These are phyloP conservation scores for Pteropus alecto DNA, from an alignment of 2,113 vertebrate species.

Conservation along the genomic window DNA sequence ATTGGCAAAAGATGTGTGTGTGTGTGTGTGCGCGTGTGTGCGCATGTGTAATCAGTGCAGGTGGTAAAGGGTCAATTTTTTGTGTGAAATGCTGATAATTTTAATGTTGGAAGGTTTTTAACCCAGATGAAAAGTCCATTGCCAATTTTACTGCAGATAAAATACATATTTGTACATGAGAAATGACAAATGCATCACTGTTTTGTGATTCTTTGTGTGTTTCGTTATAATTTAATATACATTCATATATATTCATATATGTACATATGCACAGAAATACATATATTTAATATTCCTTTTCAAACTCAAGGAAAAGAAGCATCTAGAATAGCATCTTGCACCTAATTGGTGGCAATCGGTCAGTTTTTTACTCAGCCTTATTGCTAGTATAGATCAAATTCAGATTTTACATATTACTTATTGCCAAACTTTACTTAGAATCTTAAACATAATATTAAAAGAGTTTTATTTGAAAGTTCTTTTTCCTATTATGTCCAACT, in stretches of 20 bases:
- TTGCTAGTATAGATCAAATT: neutral
- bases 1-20: neutral
- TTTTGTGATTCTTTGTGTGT: neutral
- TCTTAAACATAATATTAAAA: neutral
- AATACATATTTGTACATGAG: neutral
- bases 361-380: neutral
- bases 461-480: neutral
- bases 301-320: neutral
- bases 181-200: neutral
- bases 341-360: neutral
- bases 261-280: neutral
- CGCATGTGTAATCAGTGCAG: too few relatives aligned
- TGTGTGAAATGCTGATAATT: neutral
- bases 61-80: neutral
- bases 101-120: neutral
- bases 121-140: neutral
- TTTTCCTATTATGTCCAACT: neutral
- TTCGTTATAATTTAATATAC: neutral
- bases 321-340: neutral
- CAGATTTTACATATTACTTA: neutral
- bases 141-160: neutral
- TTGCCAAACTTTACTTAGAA: conserved; percentile 15
- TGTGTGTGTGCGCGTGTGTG: too few relatives aligned
- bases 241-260: neutral
- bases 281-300: neutral